These are phyloP conservation scores for Dione vanillae DNA, from an alignment of 2,888 invertebrate genomes.

Conservation along the genomic window DNA sequence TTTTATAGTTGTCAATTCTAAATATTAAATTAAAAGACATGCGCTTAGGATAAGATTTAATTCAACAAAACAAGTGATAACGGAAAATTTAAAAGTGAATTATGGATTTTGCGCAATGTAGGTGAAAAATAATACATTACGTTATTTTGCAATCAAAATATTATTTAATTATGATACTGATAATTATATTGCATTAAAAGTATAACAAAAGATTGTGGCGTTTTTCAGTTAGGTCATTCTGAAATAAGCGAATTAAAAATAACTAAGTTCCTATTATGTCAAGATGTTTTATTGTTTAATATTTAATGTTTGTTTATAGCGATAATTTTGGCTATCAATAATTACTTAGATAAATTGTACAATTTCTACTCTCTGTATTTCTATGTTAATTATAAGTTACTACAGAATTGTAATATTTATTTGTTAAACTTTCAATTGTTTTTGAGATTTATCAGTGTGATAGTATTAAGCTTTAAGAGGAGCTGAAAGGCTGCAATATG, in stretches of 20 bases:
- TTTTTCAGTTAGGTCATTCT: conserved; percentile 53
- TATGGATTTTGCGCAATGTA: conserved; percentile 79
- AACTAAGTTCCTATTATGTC: conserved; percentile 59
- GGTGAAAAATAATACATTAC: conserved; percentile 58
- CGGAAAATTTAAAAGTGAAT: conserved; percentile 67
- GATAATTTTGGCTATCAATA: conserved; percentile 10
- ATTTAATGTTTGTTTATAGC: conserved; percentile 19
- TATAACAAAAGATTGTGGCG: conserved; percentile 52
- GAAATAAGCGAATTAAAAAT: conserved; percentile 42
- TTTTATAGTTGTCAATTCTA: conserved; percentile 73
- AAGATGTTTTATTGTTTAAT: conserved; percentile 53
- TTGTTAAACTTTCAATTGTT: conserved; percentile 1
- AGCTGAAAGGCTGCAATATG: background rate
- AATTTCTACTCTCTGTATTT: background rate
- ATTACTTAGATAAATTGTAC: background rate
- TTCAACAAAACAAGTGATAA: conserved; percentile 60
- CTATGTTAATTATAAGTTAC: background rate
- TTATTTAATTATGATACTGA: conserved; percentile 49
- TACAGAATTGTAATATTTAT: conserved; percentile 5
- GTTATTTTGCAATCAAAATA: conserved; percentile 58
- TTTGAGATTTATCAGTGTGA: background rate
- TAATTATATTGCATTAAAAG: conserved; percentile 51
- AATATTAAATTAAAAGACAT: conserved; percentile 71
- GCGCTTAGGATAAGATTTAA: conserved; percentile 60
- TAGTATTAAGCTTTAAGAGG: conserved; percentile 10